A percentile compares a stretch with the other conserved stretches of the same genome.
These are phyloP conservation scores for Augochlora pura DNA, from an alignment of 1,140 invertebrate species.

Conservation along the genomic window DNA sequence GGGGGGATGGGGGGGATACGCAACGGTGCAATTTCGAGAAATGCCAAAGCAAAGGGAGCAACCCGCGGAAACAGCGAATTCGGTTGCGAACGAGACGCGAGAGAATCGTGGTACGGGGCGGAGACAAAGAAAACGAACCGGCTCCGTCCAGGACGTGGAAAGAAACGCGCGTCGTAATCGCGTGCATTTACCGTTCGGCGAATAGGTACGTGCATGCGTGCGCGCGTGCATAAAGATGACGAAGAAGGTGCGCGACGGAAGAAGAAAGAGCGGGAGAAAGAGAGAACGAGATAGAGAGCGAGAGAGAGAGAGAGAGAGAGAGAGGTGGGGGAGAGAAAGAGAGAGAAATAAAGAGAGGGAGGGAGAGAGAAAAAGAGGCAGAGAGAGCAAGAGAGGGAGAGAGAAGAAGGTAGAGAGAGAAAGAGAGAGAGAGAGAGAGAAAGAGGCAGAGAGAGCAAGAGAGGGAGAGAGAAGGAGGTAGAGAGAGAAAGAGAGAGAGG, in stretches of 20 bases:
- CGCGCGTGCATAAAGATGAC: conserved; percentile 25
- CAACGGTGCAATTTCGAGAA: not conserved
- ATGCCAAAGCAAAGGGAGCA: too few relatives aligned
- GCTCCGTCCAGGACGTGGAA: not conserved
- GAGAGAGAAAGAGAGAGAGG: not conserved
- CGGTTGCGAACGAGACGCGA: conserved; percentile 11
- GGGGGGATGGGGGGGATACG: too few relatives aligned
- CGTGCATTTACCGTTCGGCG: conserved; percentile 19
- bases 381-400: too few relatives aligned
- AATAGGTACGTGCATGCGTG: conserved; percentile 13
- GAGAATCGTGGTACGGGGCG: conserved; percentile 7
- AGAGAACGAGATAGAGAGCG: not conserved
- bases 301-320: not conserved
- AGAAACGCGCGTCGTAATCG: conserved; percentile 21
- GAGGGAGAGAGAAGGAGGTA: conserved; percentile 1
- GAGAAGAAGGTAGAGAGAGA: too few relatives aligned
- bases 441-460: not conserved
- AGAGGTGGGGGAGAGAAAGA: too few relatives aligned
- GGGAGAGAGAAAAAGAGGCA: too few relatives aligned
- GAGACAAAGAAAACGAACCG: conserved; percentile 13
- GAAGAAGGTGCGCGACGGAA: not conserved
- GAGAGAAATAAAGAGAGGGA: too few relatives aligned
- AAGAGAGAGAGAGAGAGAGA: not conserved
- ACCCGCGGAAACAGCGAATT: too few relatives aligned
- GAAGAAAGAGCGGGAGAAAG: not conserved